Evolutionary conservation across 2,888 invertebrate genomes (phyloP), one percentile per base, ranked within the genome.

Genomic region (Tortricodes alternella): DNA sequence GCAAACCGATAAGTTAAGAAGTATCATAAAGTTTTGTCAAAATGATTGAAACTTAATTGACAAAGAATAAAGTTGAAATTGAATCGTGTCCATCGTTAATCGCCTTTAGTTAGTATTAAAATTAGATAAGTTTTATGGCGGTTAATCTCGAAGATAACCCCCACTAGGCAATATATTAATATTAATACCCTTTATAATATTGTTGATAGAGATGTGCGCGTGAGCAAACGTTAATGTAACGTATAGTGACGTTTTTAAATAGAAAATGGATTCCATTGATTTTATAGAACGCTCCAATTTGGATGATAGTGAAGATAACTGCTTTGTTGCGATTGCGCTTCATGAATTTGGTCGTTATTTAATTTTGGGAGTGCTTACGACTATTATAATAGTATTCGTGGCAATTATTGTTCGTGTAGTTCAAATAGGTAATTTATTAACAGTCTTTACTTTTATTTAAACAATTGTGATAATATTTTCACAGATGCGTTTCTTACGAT

Each of bases 131-230:
- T 48, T 4, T 44, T 55, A 56, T 44, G 16, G 13, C 29, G 16
- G 29, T 18, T 56, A 56, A 56, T 43, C 49, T 35, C 13, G 4
- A 16, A 37, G 50, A 56, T 56, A 50, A 56, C 19, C 9, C 44
- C 56, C 43, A 11, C 49, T 35, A 29, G 18, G 6, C n/a, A 1
- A 8, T 9, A 13, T n/a, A n/a, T n/a, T n/a, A n/a, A n/a, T n/a
- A 29, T 44, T n/a, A 11, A 9, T 13, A 16, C n/a, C 11, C 21
- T 32, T 41, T 27, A 24, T 19, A 15, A 24, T 43, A 56, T 49
- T 56, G 23, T 13, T 7, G 23, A 24, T 44, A 16, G 6, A 23
- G 18, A 50, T 50, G 37, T 23, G 11, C 21, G 6, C 13, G 19
- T 37, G 44, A 24, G 32, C 21, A 38, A 32, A 35, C 55, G 48